Percentiles rank a stretch among this genome's conserved stretches.
Conservation (phyloP, 1,140 invertebrate species). For the Euura lappo region DNA sequence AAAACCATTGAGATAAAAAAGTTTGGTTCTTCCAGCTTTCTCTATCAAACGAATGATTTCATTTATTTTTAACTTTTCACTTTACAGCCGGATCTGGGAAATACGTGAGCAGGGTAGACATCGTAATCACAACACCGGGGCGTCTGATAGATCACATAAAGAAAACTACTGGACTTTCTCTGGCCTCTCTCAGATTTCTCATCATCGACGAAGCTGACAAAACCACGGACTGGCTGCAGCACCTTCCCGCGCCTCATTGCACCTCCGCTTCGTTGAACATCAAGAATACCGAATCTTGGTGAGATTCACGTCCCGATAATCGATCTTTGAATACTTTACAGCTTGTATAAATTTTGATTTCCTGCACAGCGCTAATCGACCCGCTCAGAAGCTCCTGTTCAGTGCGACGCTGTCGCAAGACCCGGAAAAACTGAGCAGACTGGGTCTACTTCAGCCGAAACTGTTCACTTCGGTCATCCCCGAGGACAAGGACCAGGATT, state of each 20-base stretch:
- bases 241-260: slow-evolving; percentile 59
- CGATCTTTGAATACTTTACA: slow-evolving; percentile 2
- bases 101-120: slow-evolving; percentile 75
- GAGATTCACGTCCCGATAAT: slow-evolving; percentile 9
- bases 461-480: slow-evolving; percentile 81
- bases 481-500: slow-evolving; percentile 47
- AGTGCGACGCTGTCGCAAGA: slow-evolving; percentile 96
- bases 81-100: slow-evolving; percentile 53
- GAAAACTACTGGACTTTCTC: slow-evolving; percentile 84
- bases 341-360: slow-evolving; percentile 45
- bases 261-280: too few species aligned
- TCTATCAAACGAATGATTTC: not conserved
- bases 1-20: not conserved
- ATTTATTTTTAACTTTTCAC: slow-evolving; percentile 18
- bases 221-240: slow-evolving; percentile 87
- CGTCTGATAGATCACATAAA: slow-evolving; percentile 91
- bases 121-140: slow-evolving; percentile 93
- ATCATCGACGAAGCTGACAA: slow-evolving; percentile 97
- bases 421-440: slow-evolving; percentile 88
- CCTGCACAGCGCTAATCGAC: slow-evolving; percentile 56
- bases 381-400: slow-evolving; percentile 91
- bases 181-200: slow-evolving; percentile 81
- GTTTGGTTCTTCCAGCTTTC: not conserved
- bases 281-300: too few species aligned
- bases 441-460: slow-evolving; percentile 90